Evolutionary conservation across 2,797 vertebrate genomes (phyloP).

Genomic region (Gymnopithys bicolor): DNA sequence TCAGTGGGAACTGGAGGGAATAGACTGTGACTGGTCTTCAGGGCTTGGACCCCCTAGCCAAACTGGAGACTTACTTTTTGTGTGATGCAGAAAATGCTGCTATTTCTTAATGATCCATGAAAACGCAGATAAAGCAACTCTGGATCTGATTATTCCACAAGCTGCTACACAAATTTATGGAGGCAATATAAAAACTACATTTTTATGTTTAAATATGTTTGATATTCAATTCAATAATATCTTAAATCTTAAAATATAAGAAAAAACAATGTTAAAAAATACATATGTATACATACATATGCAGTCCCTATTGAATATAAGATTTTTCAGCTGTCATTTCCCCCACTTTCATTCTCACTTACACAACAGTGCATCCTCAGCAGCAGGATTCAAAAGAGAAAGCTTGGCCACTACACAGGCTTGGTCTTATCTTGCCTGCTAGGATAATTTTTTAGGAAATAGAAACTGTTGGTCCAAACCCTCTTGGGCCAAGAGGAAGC

Average conservation of each 20-base stretch:
- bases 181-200: background rate
- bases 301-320: background rate
- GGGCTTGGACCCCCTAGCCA: background rate
- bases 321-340: background rate
- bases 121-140: conserved; percentile 10
- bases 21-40: background rate
- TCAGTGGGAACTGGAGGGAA: background rate
- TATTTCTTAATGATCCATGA: conserved; percentile 1
- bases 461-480: background rate
- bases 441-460: background rate
- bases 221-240: background rate
- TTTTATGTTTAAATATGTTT: background rate
- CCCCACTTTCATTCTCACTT: background rate
- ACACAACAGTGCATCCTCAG: background rate
- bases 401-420: background rate
- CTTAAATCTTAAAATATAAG: background rate
- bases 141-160: background rate
- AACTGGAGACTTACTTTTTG: background rate
- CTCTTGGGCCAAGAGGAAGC: background rate
- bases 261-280: background rate
- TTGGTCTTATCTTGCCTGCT: background rate
- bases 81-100: background rate
- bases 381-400: background rate
- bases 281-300: background rate
- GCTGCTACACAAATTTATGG: conserved; percentile 9